Conservation (phyloP, 2,113 vertebrate genomes). For the Suncus etruscus region DNA sequence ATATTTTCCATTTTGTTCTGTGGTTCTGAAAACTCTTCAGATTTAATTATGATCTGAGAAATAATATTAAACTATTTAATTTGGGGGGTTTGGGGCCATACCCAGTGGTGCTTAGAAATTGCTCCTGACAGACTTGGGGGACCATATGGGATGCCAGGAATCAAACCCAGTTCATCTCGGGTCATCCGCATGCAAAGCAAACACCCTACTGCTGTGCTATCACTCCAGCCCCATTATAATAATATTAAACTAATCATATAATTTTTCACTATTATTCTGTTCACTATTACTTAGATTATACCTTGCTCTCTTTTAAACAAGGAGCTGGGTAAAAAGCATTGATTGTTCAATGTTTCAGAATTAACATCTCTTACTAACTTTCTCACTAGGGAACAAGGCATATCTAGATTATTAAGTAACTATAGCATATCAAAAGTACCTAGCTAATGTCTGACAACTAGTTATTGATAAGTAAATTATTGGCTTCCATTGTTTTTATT, state of each 20-base stretch:
- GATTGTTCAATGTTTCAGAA: slow-evolving; percentile 9
- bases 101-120: too few relatives aligned
- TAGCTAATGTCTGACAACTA: slow-evolving; percentile 29
- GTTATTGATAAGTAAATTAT: slow-evolving; percentile 16
- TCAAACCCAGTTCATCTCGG: too few relatives aligned
- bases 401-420: slow-evolving; percentile 16
- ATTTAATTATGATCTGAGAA: too few relatives aligned
- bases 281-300: slow-evolving; percentile 28
- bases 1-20: not conserved
- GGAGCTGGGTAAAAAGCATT: too few relatives aligned
- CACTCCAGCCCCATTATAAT: not conserved
- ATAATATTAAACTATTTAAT: not conserved
- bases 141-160: too few relatives aligned
- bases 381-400: not conserved
- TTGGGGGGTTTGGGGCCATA: too few relatives aligned
- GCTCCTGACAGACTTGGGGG: too few relatives aligned
- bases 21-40: not conserved
- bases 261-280: slow-evolving; percentile 16
- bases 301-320: not conserved
- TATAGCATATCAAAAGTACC: not conserved
- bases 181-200: too few relatives aligned
- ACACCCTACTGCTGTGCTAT: too few relatives aligned
- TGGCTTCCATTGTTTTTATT: not conserved
- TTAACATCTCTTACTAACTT: slow-evolving; percentile 17
- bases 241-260: not conserved